Conservation (phyloP, 2,888 invertebrate species). For the Anodontia alba region DNA sequence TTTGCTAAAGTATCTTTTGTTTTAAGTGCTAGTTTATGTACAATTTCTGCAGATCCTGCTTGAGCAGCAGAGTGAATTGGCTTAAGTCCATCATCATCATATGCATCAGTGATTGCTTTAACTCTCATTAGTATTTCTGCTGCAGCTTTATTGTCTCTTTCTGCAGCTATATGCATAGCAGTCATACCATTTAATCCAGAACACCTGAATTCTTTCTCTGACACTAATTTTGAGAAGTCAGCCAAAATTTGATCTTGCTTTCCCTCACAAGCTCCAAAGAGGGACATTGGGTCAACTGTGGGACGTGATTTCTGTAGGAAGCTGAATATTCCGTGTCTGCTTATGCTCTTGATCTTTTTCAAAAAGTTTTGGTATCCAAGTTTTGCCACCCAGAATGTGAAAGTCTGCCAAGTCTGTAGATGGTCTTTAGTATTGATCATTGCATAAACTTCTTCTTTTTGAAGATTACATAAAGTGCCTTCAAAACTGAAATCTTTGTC, state of each 20-base stretch:
- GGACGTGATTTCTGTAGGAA: not conserved
- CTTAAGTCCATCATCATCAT: not conserved
- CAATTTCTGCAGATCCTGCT: not conserved
- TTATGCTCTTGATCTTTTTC: not conserved
- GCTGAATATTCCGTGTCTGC: constrained; percentile 1
- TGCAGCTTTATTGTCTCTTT: not conserved
- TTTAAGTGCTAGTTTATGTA: not conserved
- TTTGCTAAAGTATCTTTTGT: not conserved
- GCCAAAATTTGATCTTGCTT: not conserved
- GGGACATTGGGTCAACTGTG: not conserved
- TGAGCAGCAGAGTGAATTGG: constrained; percentile 5
- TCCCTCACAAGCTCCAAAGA: not conserved
- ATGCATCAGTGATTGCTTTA: not conserved
- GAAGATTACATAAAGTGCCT: not conserved
- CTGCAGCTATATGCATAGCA: constrained; percentile 7
- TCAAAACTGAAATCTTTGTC: not conserved
- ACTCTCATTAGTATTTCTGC: not conserved
- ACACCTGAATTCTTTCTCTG: not conserved
- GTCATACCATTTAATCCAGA: not conserved
- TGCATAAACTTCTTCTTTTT: not conserved
- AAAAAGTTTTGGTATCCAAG: not conserved
- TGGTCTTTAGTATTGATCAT: not conserved
- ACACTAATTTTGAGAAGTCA: not conserved
- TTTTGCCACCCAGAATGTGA: constrained; percentile 8
- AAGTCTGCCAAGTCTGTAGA: not conserved